Evolutionary conservation across 1,140 invertebrate genomes (phyloP).

Genomic region (Coelopa frigida): DNA sequence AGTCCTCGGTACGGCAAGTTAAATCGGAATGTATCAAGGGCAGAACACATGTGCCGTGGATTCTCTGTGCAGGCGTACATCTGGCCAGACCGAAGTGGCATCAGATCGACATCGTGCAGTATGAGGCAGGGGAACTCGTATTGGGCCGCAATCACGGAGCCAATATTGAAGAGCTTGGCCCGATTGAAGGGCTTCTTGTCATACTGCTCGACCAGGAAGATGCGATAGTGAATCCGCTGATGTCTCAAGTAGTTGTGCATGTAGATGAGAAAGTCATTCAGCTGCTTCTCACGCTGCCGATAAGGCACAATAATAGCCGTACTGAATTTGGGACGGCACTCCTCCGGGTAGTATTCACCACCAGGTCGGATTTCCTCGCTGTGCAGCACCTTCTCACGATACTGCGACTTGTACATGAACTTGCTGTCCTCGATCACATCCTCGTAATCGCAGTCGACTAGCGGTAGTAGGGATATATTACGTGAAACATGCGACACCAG

Average conservation of each 20-base stretch:
- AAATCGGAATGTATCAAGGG: slow-evolving; percentile 81
- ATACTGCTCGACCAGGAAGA: slow-evolving; percentile 87
- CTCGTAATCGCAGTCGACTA: slow-evolving; percentile 29
- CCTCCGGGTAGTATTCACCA: slow-evolving; percentile 49
- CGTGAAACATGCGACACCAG: slow-evolving; percentile 23
- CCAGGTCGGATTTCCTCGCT: slow-evolving; percentile 23
- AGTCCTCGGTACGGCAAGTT: slow-evolving; percentile 66
- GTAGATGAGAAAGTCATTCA: slow-evolving; percentile 74
- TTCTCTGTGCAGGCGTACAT: slow-evolving; percentile 82
- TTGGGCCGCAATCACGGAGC: slow-evolving; percentile 68
- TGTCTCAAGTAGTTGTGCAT: slow-evolving; percentile 84
- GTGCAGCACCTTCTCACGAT: slow-evolving; percentile 24
- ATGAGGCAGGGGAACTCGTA: slow-evolving; percentile 79
- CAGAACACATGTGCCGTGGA: slow-evolving; percentile 89
- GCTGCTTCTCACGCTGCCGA: slow-evolving; percentile 71
- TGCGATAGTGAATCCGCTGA: slow-evolving; percentile 72
- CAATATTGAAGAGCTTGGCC: slow-evolving; percentile 89
- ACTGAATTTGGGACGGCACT: slow-evolving; percentile 67
- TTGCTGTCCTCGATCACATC: slow-evolving; percentile 29
- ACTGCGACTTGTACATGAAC: slow-evolving; percentile 27
- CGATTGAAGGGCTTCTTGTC: slow-evolving; percentile 77
- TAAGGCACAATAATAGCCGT: slow-evolving; percentile 87
- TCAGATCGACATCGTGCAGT: slow-evolving; percentile 91
- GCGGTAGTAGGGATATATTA: slow-evolving; percentile 28
- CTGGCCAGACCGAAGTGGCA: slow-evolving; percentile 83